Conservation (phyloP, 2,797 vertebrate genomes). For the Perdix hodgsoniae region DNA sequence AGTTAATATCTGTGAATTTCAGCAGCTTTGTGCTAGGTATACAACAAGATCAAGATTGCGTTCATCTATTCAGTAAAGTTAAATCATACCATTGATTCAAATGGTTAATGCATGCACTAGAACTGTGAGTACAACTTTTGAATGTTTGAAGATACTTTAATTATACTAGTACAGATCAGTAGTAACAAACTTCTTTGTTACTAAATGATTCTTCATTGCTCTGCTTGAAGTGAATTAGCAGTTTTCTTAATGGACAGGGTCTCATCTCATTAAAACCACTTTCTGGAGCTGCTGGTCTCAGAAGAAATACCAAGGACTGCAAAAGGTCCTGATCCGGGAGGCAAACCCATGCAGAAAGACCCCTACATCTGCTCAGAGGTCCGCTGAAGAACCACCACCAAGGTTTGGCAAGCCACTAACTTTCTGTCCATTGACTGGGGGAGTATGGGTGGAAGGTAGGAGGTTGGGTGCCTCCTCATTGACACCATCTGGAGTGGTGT, state of each 20-base stretch:
- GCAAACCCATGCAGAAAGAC: conserved; percentile 51
- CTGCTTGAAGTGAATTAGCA: conserved; percentile 37
- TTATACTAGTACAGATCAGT: not conserved
- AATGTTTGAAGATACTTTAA: not conserved
- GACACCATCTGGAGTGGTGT: conserved; percentile 64
- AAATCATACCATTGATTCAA: not conserved
- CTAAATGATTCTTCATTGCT: not conserved
- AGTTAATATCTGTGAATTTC: conserved; percentile 9
- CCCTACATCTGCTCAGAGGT: not conserved
- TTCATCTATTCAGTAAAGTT: not conserved
- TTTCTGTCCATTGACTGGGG: conserved; percentile 9
- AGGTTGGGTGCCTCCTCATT: conserved; percentile 57
- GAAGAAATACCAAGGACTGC: conserved; percentile 10
- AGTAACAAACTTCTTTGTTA: not conserved
- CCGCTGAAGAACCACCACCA: conserved; percentile 65
- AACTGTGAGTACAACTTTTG: not conserved
- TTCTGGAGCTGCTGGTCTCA: conserved; percentile 33
- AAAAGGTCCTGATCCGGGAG: not conserved
- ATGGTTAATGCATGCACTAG: not conserved
- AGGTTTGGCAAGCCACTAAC: conserved; percentile 46
- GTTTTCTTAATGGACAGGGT: conserved; percentile 53
- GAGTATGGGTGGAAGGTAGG: conserved; percentile 55
- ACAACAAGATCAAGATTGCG: not conserved
- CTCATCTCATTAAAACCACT: conserved; percentile 9
- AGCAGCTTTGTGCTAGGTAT: not conserved